A percentile compares a stretch with the other conserved stretches of the same genome.
Conservation (phyloP, 2,888 invertebrate species). For the Panopea generosa region DNA sequence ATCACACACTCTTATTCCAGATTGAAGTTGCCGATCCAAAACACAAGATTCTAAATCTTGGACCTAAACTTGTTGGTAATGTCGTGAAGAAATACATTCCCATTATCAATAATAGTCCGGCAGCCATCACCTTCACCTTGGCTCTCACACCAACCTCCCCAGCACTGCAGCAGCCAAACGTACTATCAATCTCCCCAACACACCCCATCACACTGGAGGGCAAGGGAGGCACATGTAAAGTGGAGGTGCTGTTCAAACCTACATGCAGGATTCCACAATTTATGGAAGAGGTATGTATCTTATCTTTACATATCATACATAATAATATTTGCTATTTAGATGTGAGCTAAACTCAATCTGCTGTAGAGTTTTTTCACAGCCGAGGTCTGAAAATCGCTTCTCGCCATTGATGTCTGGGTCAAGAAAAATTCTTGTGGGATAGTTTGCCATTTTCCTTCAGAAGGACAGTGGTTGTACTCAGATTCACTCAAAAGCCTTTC, state of each 20-base stretch:
- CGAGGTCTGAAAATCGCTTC: no score
- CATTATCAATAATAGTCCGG: slow-evolving; percentile 84
- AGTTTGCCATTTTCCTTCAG: no score
- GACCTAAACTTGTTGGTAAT: slow-evolving; percentile 82
- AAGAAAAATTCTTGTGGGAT: no score
- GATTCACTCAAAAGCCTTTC: no score
- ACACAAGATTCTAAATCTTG: slow-evolving; percentile 83
- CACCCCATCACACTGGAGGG: slow-evolving; percentile 80
- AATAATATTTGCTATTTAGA: no score
- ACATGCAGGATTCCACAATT: slow-evolving; percentile 83
- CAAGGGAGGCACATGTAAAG: slow-evolving; percentile 80
- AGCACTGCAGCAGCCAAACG: slow-evolving; percentile 78
- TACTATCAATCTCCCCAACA: slow-evolving; percentile 78
- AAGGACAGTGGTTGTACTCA: no score
- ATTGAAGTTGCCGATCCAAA: slow-evolving; percentile 83
- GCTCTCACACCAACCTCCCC: slow-evolving; percentile 80
- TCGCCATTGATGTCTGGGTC: no score
- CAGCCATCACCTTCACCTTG: slow-evolving; percentile 82
- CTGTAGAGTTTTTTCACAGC: no score
- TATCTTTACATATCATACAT: no score
- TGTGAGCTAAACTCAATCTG: no score
- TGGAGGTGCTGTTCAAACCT: slow-evolving; percentile 83
- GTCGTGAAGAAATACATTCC: slow-evolving; percentile 79
- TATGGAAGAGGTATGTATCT: slow-evolving; percentile 85
- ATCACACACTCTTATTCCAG: slow-evolving; percentile 70